phyloP scores from a whole-genome alignment of 1,140 invertebrate genomes.

The Druon quercuslanigerum region DNA sequence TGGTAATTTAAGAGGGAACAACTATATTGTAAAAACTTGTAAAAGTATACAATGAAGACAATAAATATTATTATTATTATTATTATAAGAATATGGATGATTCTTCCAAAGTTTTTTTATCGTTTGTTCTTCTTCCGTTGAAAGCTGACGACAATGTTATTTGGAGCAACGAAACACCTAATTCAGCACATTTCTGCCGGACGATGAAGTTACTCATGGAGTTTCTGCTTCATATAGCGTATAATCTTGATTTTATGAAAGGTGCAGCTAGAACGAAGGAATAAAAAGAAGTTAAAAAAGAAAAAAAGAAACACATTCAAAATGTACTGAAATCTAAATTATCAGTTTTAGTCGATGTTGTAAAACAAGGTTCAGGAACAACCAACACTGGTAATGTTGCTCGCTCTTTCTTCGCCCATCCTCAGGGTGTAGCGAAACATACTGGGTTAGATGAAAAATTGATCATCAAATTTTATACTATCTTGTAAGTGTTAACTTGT shows the following conservation, averaged over 20 bases:
- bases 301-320: not conserved
- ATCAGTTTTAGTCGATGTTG: conserved; percentile 22
- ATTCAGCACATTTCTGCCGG: too few species aligned
- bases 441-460: not conserved
- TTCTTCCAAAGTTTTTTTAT: too few species aligned
- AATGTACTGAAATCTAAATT: not conserved
- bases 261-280: not conserved
- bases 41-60: too few species aligned
- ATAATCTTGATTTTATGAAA: conserved; percentile 26
- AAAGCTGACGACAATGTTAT: too few species aligned
- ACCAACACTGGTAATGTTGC: conserved; percentile 37
- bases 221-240: not conserved
- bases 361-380: conserved; percentile 34
- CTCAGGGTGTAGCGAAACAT: conserved; percentile 12
- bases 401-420: conserved; percentile 36
- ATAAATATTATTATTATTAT: too few species aligned
- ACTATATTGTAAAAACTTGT: too few species aligned
- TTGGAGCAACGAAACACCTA: too few species aligned
- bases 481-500: conserved; percentile 17
- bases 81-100: too few species aligned
- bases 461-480: too few species aligned
- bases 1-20: too few species aligned
- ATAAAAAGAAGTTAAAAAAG: not conserved
- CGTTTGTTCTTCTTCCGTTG: too few species aligned
- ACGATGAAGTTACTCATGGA: too few species aligned